Percentiles rank a stretch among this genome's conserved stretches.
Evolutionary conservation across 2,888 invertebrate genomes (phyloP).

Genomic region (Cryptosula pallasiana): DNA sequence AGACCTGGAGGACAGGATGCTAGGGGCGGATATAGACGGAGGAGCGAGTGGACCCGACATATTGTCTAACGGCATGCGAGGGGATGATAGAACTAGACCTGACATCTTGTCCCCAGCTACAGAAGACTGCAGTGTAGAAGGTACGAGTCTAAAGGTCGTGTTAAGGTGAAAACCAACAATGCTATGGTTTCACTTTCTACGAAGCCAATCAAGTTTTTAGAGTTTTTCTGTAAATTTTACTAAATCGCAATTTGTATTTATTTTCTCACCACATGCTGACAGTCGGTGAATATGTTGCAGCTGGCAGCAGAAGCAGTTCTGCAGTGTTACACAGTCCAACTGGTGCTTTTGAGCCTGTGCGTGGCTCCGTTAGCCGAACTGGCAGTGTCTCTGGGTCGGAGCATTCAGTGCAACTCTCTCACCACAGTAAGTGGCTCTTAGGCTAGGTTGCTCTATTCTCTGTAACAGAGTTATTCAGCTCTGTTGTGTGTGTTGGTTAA

Average conservation of each 20-base stretch:
- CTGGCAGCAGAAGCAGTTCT: neutral
- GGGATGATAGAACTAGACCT: conserved; percentile 9
- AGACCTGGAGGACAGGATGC: neutral
- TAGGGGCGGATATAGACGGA: neutral
- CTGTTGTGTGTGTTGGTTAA: too few species aligned
- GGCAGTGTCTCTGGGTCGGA: neutral
- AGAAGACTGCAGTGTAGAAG: neutral
- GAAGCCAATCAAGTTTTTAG: too few species aligned
- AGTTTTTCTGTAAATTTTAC: neutral
- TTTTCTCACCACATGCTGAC: neutral
- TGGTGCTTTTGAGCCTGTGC: conserved; percentile 15
- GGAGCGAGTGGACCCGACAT: conserved; percentile 15
- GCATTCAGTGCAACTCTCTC: neutral
- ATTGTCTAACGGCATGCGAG: conserved; percentile 2
- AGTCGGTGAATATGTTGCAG: neutral
- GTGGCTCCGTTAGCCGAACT: conserved; percentile 8
- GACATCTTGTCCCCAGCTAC: conserved; percentile 3
- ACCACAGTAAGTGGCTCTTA: neutral
- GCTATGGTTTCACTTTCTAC: too few species aligned
- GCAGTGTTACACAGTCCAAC: conserved; percentile 18
- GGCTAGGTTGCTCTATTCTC: too few species aligned
- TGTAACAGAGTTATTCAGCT: too few species aligned
- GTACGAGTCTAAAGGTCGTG: too few species aligned
- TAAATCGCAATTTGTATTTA: neutral
- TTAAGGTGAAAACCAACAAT: too few species aligned